These are phyloP conservation scores for Radopholus similis DNA, from an alignment of 1,140 invertebrate genomes.

Conservation along the genomic window DNA sequence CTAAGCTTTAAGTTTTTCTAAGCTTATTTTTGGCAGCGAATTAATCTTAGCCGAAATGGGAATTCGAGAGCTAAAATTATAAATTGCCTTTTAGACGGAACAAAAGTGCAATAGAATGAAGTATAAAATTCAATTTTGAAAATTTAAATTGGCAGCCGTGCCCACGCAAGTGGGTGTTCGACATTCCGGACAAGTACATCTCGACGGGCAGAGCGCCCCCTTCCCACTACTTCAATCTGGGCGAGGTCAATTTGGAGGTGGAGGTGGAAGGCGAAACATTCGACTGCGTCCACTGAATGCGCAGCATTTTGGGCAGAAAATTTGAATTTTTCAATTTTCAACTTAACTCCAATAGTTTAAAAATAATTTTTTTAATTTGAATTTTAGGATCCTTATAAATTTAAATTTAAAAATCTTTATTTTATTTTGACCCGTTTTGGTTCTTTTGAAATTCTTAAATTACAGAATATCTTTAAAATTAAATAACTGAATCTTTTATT, in stretches of 20 bases:
- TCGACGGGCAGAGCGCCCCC: conserved; percentile 23
- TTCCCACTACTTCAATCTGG: conserved; percentile 34
- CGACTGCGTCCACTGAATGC: conserved; percentile 36
- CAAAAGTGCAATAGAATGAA: background rate
- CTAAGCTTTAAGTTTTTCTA: background rate
- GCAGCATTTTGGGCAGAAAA: background rate
- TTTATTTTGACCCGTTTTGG: too few species aligned
- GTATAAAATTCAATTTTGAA: background rate
- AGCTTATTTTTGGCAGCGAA: background rate
- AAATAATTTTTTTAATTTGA: too few species aligned
- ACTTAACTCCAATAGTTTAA: background rate
- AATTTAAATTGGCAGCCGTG: conserved; percentile 41
- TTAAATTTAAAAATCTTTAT: too few species aligned
- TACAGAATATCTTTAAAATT: too few species aligned
- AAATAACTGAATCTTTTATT: too few species aligned
- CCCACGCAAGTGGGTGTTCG: conserved; percentile 50
- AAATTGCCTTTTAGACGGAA: background rate
- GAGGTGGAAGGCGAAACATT: conserved; percentile 37
- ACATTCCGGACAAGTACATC: conserved; percentile 48
- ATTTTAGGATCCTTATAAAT: too few species aligned
- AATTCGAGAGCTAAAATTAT: background rate
- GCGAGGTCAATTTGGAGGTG: conserved; percentile 38
- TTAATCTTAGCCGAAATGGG: background rate
- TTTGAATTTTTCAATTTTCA: background rate
- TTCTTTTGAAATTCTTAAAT: too few species aligned